Conservation (phyloP, 2,797 vertebrate genomes). For the Darevskia mixta region DNA sequence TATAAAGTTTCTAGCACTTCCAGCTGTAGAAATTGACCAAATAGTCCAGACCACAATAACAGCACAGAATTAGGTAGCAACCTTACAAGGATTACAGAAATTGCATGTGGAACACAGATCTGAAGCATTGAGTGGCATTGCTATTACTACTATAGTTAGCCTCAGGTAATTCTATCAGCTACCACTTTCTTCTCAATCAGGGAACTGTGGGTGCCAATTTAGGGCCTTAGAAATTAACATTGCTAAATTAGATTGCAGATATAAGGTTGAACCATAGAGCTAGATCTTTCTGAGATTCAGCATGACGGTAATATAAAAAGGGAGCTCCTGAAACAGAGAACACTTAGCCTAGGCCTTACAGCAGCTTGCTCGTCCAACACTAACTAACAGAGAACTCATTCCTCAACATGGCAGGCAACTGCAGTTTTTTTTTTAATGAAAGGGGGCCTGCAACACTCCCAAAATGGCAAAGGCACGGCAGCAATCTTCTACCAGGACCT, state of each 20-base stretch:
- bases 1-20: neutral
- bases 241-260: neutral
- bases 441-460: constrained; percentile 8
- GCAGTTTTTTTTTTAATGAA: neutral
- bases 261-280: neutral
- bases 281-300: neutral
- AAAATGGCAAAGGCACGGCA: neutral
- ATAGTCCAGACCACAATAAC: neutral
- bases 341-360: neutral
- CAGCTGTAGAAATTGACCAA: neutral
- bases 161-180: neutral
- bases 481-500: neutral
- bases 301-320: neutral
- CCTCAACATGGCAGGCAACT: constrained; percentile 16
- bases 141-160: no score
- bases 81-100: neutral
- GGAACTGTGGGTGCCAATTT: neutral
- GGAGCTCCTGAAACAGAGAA: neutral
- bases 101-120: neutral
- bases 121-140: neutral
- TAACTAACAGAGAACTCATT: neutral
- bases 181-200: neutral
- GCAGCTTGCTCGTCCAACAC: neutral
- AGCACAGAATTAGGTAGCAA: neutral
- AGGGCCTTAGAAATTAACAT: neutral